Evolutionary conservation across 1,140 invertebrate species (phyloP).

Genomic region (Aphidius ervi): DNA sequence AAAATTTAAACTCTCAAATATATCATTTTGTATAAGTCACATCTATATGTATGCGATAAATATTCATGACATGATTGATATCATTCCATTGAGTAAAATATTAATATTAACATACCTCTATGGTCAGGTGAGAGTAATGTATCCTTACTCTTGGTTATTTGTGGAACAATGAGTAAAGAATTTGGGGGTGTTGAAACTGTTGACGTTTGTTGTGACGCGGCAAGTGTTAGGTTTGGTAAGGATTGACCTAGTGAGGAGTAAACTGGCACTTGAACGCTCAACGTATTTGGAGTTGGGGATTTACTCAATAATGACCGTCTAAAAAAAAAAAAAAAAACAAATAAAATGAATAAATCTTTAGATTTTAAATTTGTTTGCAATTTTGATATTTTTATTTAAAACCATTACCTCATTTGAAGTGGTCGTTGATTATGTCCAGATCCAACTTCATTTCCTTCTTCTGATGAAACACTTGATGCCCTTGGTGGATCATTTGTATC

Average conservation of each 20-base stretch:
- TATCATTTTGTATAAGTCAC: no score
- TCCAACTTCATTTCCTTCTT: conserved; percentile 51
- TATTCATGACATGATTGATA: no score
- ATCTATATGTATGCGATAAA: no score
- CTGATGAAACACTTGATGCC: conserved; percentile 59
- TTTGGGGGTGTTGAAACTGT: conserved; percentile 49
- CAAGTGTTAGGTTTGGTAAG: conserved; percentile 65
- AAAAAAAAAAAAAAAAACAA: background rate
- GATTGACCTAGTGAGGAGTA: conserved; percentile 65
- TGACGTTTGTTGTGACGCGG: conserved; percentile 52
- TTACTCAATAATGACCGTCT: conserved; percentile 48
- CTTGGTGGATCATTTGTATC: conserved; percentile 54
- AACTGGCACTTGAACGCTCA: conserved; percentile 68
- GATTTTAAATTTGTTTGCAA: background rate
- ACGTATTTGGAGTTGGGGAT: conserved; percentile 64
- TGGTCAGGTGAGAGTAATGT: conserved; percentile 52
- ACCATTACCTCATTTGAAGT: conserved; percentile 42
- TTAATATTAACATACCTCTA: conserved; percentile 38
- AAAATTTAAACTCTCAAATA: no score
- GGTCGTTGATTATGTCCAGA: conserved; percentile 44
- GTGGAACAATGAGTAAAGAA: conserved; percentile 51
- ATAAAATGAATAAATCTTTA: background rate
- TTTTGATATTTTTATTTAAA: conserved; percentile 5
- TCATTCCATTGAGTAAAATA: background rate
- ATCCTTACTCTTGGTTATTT: conserved; percentile 52